phyloP scores from a whole-genome alignment of 1,140 invertebrate species.

The Dendroctonus valens region DNA sequence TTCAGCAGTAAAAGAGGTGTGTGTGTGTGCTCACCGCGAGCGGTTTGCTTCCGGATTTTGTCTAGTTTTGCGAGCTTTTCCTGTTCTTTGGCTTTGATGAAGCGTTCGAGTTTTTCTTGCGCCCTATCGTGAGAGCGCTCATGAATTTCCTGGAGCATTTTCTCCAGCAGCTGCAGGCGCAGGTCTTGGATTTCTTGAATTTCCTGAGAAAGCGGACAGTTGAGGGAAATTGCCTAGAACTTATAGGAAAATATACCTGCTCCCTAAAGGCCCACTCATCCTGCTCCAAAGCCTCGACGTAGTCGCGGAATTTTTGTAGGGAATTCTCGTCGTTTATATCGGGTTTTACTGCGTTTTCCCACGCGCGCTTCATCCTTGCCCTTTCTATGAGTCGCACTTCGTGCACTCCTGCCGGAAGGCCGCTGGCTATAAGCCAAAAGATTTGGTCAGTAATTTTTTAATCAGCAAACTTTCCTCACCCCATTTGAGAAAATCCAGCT shows the following conservation, averaged over 20 bases:
- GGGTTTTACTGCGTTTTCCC: slow-evolving; percentile 55
- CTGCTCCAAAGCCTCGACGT: slow-evolving; percentile 63
- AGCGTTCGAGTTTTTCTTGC: slow-evolving; percentile 51
- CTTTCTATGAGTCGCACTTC: slow-evolving; percentile 66
- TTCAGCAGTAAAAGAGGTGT: not conserved
- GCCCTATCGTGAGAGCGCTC: slow-evolving; percentile 47
- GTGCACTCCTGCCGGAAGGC: slow-evolving; percentile 62
- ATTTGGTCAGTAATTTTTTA: not conserved
- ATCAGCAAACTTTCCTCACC: slow-evolving; percentile 44
- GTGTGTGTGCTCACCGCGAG: slow-evolving; percentile 47
- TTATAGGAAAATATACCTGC: slow-evolving; percentile 49
- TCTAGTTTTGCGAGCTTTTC: slow-evolving; percentile 52
- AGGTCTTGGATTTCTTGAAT: slow-evolving; percentile 62
- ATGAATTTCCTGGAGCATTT: slow-evolving; percentile 48
- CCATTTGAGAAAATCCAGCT: slow-evolving; percentile 62
- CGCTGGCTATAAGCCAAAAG: slow-evolving; percentile 40
- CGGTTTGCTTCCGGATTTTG: slow-evolving; percentile 49
- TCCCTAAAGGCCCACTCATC: slow-evolving; percentile 67
- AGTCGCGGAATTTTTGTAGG: slow-evolving; percentile 55
- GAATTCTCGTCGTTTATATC: slow-evolving; percentile 46
- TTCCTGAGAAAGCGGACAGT: slow-evolving; percentile 51
- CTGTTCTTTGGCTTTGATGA: slow-evolving; percentile 50
- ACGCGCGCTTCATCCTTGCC: slow-evolving; percentile 57
- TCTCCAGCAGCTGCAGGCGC: slow-evolving; percentile 55
- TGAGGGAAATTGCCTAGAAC: slow-evolving; percentile 17